A percentile compares a stretch with the other conserved stretches of the same genome.
phyloP scores from a whole-genome alignment of 2,797 vertebrate genomes.

The Meda fulgida region DNA sequence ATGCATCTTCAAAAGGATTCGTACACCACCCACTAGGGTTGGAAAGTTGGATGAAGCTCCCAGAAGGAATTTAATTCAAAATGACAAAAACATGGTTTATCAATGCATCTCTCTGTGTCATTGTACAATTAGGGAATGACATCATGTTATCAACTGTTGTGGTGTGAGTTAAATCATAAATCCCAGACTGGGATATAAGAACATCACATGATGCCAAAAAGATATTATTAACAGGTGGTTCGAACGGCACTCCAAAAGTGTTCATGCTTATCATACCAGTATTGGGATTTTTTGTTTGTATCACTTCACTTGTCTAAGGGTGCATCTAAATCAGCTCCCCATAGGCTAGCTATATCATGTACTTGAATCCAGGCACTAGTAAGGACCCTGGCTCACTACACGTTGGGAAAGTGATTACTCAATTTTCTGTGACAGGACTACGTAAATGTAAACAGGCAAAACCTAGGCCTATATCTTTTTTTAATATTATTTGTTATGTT shows the following conservation, averaged over 20 bases:
- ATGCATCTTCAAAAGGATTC: conserved; percentile 5
- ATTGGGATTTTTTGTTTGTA: neutral
- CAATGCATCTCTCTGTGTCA: neutral
- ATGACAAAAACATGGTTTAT: conserved; percentile 24
- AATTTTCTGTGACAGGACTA: no score
- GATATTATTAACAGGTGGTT: neutral
- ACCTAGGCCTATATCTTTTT: no score
- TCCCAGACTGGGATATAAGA: neutral
- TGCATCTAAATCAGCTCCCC: no score
- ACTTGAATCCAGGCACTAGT: neutral
- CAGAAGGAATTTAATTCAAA: conserved; percentile 2
- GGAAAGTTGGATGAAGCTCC: conserved; percentile 12
- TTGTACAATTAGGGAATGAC: conserved; percentile 16
- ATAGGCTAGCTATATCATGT: neutral
- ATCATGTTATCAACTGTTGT: conserved; percentile 14
- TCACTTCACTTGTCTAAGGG: neutral
- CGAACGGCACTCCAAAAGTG: neutral
- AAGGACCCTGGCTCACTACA: no score
- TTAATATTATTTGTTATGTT: no score
- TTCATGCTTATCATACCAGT: neutral
- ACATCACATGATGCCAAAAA: neutral
- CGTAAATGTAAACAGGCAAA: no score
- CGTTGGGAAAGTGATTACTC: neutral
- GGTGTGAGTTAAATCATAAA: neutral
- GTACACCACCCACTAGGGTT: conserved; percentile 19